These are phyloP conservation scores for Macroramphosus scolopax DNA, from an alignment of 2,797 vertebrate genomes.

Conservation along the genomic window DNA sequence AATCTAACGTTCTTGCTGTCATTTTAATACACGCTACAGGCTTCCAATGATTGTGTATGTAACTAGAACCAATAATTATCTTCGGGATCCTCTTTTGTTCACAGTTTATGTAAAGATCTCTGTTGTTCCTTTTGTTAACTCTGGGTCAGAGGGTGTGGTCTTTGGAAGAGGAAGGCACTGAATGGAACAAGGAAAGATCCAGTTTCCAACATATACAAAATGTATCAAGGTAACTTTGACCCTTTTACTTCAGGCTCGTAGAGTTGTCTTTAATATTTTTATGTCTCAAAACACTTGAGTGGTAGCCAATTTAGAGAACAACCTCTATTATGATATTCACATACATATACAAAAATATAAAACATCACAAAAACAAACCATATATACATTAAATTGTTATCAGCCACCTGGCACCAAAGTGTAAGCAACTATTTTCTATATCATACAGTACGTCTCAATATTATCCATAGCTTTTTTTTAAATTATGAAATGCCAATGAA, in stretches of 20 bases:
- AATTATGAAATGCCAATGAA: background rate
- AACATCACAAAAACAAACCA: slow-evolving; percentile 11
- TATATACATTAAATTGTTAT: slow-evolving; percentile 27
- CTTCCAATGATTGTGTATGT: too few relatives aligned
- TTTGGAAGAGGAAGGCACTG: background rate
- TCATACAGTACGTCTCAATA: too few relatives aligned
- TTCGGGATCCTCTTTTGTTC: background rate
- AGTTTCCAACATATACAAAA: slow-evolving; percentile 3
- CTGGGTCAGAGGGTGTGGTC: slow-evolving; percentile 9
- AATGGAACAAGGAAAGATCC: slow-evolving; percentile 10
- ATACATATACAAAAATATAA: slow-evolving; percentile 32
- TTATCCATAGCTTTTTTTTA: background rate
- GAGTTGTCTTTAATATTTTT: too few relatives aligned
- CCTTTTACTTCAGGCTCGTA: too few relatives aligned
- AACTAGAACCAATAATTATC: background rate
- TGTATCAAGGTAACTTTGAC: too few relatives aligned
- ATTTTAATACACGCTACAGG: too few relatives aligned
- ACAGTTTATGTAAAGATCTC: background rate
- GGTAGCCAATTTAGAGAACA: slow-evolving; percentile 5
- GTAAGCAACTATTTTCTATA: background rate
- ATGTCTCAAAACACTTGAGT: background rate
- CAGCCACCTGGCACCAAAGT: slow-evolving; percentile 1
- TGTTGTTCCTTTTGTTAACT: slow-evolving; percentile 9
- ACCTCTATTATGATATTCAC: slow-evolving; percentile 45
- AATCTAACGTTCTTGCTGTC: too few relatives aligned